Evolutionary conservation across 2,797 vertebrate species (phyloP).

Genomic region (Eospalax fontanierii): DNA sequence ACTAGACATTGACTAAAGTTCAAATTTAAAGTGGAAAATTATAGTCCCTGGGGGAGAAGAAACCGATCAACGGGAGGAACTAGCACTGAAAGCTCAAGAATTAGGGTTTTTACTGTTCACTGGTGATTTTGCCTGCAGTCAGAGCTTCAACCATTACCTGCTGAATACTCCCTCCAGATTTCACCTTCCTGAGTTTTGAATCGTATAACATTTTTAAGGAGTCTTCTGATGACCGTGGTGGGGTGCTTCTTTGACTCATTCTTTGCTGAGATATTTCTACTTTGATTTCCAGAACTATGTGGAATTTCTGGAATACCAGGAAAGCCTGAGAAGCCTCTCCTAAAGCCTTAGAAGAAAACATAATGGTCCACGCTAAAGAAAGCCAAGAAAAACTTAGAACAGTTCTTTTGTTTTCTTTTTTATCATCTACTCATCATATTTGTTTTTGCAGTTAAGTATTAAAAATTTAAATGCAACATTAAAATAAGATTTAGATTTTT

Average conservation of each 20-base stretch:
- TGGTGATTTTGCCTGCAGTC: slow-evolving; percentile 63
- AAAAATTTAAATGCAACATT: not conserved
- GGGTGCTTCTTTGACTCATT: slow-evolving; percentile 59
- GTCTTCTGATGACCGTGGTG: slow-evolving; percentile 47
- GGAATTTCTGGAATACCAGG: slow-evolving; percentile 14
- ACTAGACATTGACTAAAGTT: slow-evolving; percentile 81
- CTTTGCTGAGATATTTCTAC: slow-evolving; percentile 51
- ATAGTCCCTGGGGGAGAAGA: slow-evolving; percentile 77
- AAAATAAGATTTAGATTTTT: slow-evolving; percentile 7
- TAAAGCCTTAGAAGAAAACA: slow-evolving; percentile 42
- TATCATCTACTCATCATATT: not conserved
- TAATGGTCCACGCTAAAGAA: not conserved
- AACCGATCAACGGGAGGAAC: slow-evolving; percentile 78
- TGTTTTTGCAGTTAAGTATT: not conserved
- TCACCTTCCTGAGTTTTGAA: slow-evolving; percentile 61
- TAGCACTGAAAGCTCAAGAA: slow-evolving; percentile 71
- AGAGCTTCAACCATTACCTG: slow-evolving; percentile 47
- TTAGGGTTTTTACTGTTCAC: slow-evolving; percentile 80
- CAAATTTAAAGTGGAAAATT: slow-evolving; percentile 86
- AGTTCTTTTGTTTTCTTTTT: not conserved
- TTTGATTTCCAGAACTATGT: slow-evolving; percentile 59
- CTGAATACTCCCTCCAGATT: not conserved
- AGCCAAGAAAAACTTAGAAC: not conserved
- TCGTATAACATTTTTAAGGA: slow-evolving; percentile 56
- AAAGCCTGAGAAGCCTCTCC: too few species aligned